phyloP scores from a whole-genome alignment of 53 echinoderm and acorn worm genomes.

The Crossaster papposus region DNA sequence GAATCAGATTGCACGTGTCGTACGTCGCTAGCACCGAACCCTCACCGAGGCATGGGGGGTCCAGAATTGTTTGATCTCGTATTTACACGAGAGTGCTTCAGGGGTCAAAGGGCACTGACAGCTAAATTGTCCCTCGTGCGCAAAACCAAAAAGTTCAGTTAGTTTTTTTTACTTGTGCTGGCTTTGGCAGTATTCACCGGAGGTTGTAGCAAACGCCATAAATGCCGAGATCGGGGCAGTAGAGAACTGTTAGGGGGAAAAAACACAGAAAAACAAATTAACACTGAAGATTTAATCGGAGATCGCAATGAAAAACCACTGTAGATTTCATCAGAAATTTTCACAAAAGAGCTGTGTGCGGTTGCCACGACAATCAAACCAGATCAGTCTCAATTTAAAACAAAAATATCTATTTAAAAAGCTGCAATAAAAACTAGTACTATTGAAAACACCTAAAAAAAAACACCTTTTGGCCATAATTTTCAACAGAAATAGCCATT shows the following conservation, averaged over 20 bases:
- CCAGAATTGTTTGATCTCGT: neutral
- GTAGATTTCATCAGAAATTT: no score
- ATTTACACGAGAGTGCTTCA: constrained; percentile 32
- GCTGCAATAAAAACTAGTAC: no score
- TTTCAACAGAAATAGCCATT: no score
- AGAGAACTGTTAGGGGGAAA: constrained; percentile 9
- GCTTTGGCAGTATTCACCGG: constrained; percentile 97
- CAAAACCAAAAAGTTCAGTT: neutral
- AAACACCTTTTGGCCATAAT: no score
- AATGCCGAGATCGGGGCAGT: constrained; percentile 48
- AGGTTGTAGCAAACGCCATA: constrained; percentile 86
- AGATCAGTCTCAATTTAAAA: no score
- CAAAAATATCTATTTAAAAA: no score
- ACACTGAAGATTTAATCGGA: no score
- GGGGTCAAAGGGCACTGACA: neutral
- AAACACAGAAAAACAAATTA: constrained; percentile 18
- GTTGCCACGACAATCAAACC: no score
- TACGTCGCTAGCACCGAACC: constrained; percentile 5
- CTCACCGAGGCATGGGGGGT: constrained; percentile 40
- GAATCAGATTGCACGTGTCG: constrained; percentile 68
- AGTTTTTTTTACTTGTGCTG: constrained; percentile 92
- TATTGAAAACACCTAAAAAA: no score
- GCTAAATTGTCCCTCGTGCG: constrained; percentile 56
- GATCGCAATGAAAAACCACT: no score
- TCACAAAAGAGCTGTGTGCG: no score